Conservation (phyloP, 2,113 vertebrate genomes). For the Syrmaticus mikado region DNA sequence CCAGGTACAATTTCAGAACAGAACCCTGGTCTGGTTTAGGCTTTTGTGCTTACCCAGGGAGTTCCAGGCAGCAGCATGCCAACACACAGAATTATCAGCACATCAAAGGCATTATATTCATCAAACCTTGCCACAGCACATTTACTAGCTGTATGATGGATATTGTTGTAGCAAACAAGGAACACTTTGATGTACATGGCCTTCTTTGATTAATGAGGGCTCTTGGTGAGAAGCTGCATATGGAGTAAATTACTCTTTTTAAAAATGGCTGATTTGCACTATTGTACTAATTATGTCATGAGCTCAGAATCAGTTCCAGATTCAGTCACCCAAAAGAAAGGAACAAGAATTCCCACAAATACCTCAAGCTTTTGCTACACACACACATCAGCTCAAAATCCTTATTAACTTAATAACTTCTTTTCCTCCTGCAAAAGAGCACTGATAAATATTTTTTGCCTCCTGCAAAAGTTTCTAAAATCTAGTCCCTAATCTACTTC, state of each 20-base stretch:
- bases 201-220: slow-evolving; percentile 89
- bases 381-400: slow-evolving; percentile 65
- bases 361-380: slow-evolving; percentile 37
- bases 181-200: slow-evolving; percentile 85
- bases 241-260: slow-evolving; percentile 87
- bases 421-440: background rate
- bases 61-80: slow-evolving; percentile 68
- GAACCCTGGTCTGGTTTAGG: background rate
- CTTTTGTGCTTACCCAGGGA: slow-evolving; percentile 36
- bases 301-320: slow-evolving; percentile 79
- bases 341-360: slow-evolving; percentile 41
- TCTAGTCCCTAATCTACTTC: background rate
- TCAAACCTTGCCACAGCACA: slow-evolving; percentile 79
- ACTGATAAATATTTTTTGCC: background rate
- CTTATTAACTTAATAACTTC: slow-evolving; percentile 76
- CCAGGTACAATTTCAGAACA: background rate
- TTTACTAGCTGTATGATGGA: slow-evolving; percentile 84
- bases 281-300: slow-evolving; percentile 91
- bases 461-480: background rate
- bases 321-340: slow-evolving; percentile 70
- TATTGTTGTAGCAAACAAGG: slow-evolving; percentile 77
- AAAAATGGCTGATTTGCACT: slow-evolving; percentile 89
- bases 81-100: slow-evolving; percentile 77
- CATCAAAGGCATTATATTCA: slow-evolving; percentile 81
- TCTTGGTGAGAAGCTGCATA: slow-evolving; percentile 81